Conservation (phyloP, 2,797 vertebrate species). For the Myotis pilosus region DNA sequence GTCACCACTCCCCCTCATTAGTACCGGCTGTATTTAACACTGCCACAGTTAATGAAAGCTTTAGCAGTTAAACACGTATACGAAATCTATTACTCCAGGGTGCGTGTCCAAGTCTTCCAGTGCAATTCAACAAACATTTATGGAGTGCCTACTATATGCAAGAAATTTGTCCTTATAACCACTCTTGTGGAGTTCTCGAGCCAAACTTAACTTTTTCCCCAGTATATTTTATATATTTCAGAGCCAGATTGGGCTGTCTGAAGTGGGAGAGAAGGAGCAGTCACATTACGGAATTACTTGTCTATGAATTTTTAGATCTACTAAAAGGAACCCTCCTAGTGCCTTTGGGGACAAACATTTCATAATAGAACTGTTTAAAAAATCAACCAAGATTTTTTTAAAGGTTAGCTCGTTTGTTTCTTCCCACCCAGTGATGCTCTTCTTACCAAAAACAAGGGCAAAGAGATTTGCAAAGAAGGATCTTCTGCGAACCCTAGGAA, state of each 20-base stretch:
- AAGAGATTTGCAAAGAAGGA: background rate
- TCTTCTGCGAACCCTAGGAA: background rate
- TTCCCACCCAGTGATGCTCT: background rate
- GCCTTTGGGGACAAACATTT: constrained; percentile 54
- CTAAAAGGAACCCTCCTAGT: constrained; percentile 33
- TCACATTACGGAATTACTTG: constrained; percentile 24
- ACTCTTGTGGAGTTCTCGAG: background rate
- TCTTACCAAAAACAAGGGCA: background rate
- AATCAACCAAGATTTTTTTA: background rate
- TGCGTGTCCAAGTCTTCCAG: background rate
- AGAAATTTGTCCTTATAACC: constrained; percentile 35
- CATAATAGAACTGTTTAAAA: constrained; percentile 56
- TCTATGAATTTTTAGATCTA: constrained; percentile 56
- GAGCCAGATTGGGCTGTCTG: constrained; percentile 41
- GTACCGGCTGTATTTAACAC: constrained; percentile 66
- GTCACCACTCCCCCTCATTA: constrained; percentile 61
- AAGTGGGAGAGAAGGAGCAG: constrained; percentile 43
- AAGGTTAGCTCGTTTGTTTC: background rate
- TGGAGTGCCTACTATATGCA: background rate
- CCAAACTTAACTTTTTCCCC: background rate
- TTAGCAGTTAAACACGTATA: background rate
- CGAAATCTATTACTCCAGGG: background rate
- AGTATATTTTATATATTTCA: background rate
- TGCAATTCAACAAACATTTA: constrained; percentile 10
- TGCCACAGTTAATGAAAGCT: constrained; percentile 71